A percentile compares a stretch with the other conserved stretches of the same genome.
Conservation (phyloP, 2,113 vertebrate species). For the Pteronura brasiliensis region DNA sequence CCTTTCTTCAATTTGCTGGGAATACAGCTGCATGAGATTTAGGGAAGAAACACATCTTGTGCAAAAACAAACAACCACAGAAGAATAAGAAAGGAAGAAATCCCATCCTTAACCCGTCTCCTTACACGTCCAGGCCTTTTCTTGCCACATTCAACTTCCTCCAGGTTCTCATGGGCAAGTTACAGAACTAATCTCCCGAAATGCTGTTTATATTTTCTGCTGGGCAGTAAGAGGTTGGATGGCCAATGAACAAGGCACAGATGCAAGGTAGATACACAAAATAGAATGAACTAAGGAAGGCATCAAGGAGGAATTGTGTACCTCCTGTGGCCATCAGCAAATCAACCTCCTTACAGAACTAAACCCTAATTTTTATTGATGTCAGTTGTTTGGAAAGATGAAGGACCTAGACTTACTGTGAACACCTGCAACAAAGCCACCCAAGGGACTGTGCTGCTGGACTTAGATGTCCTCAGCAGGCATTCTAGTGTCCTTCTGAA, state of each 20-base stretch:
- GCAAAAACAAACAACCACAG: conserved; percentile 38
- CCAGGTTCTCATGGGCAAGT: neutral
- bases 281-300: too few relatives aligned
- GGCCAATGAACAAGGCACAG: neutral
- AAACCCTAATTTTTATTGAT: neutral
- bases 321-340: neutral
- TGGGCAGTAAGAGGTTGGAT: neutral
- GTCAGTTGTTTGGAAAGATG: neutral
- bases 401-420: neutral
- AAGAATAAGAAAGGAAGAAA: neutral
- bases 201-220: neutral
- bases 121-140: neutral
- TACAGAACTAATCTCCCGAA: neutral
- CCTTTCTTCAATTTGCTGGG: conserved; percentile 66
- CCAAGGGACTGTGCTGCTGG: neutral
- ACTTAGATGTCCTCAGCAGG: neutral
- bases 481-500: neutral
- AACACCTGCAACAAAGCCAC: neutral
- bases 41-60: conserved; percentile 61
- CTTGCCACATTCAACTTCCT: neutral
- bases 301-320: neutral
- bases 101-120: neutral
- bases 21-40: conserved; percentile 76
- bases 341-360: neutral
- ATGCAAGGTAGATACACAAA: neutral